Conservation (phyloP, 2,888 invertebrate species). For the Lepetodrilus schrolli region DNA sequence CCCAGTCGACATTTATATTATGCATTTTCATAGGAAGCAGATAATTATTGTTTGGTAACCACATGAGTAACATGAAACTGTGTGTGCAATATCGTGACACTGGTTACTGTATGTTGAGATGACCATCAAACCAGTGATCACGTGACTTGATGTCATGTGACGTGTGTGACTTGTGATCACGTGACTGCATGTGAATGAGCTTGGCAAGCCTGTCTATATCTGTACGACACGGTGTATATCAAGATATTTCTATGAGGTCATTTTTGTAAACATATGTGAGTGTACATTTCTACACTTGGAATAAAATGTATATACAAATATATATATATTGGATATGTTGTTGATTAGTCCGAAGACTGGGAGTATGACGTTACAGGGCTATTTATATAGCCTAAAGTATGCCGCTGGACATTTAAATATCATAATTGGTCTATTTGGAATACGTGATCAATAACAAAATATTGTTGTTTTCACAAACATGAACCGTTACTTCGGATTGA, state of each 20-base stretch:
- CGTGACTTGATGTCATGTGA: conserved; percentile 14
- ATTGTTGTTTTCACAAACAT: too few relatives aligned
- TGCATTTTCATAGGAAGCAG: too few relatives aligned
- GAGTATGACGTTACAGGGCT: too few relatives aligned
- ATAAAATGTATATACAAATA: conserved; percentile 30
- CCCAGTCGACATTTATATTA: too few relatives aligned
- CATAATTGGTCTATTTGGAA: too few relatives aligned
- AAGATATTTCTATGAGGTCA: conserved; percentile 27
- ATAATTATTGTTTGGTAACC: not conserved
- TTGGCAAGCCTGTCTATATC: not conserved
- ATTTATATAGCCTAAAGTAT: too few relatives aligned
- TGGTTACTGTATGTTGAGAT: conserved; percentile 4
- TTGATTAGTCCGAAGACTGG: too few relatives aligned
- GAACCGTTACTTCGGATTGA: too few relatives aligned
- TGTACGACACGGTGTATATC: conserved; percentile 7
- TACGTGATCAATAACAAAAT: too few relatives aligned
- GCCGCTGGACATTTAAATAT: too few relatives aligned
- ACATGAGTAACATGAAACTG: not conserved
- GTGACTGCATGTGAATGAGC: not conserved
- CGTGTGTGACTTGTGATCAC: not conserved
- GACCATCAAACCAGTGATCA: not conserved
- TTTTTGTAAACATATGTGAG: conserved; percentile 22
- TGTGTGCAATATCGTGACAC: conserved; percentile 18
- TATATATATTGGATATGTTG: too few relatives aligned
- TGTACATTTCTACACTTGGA: conserved; percentile 31